Conservation (phyloP, 2,797 vertebrate genomes). For the Phalanger gymnotis region DNA sequence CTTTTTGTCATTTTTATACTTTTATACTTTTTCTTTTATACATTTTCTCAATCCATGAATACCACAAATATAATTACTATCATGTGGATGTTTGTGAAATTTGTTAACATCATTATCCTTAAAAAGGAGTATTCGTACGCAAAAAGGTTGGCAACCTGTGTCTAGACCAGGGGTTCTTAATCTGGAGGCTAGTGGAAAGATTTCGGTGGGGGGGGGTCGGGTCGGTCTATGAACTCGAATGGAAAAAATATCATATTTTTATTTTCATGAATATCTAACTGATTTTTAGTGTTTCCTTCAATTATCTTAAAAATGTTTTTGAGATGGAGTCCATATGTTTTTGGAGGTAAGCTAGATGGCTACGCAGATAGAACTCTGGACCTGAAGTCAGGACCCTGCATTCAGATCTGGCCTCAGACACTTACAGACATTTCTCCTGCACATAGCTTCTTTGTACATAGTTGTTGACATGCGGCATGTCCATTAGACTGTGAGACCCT, state of each 20-base stretch:
- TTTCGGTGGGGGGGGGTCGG: neutral
- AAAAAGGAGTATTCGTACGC: neutral
- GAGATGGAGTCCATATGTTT: neutral
- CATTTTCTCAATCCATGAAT: neutral
- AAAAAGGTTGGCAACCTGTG: neutral
- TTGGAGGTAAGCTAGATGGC: neutral
- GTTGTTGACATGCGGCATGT: neutral
- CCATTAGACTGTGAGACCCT: neutral
- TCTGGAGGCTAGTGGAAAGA: neutral
- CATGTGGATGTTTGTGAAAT: neutral
- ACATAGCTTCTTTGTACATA: neutral
- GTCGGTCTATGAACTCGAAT: neutral
- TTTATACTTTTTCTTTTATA: too few relatives aligned
- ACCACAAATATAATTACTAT: neutral
- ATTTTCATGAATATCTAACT: neutral
- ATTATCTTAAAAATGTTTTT: neutral
- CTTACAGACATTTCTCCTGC: neutral
- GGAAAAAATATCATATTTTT: neutral
- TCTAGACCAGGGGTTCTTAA: neutral
- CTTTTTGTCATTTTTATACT: neutral
- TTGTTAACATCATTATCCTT: neutral
- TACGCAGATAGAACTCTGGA: neutral
- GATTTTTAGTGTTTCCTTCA: neutral
- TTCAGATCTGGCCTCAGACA: neutral
- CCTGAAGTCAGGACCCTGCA: neutral